Base-by-base conservation (phyloP, 2,888 invertebrate genomes). In the Sceliomorpha sp. region DNA sequence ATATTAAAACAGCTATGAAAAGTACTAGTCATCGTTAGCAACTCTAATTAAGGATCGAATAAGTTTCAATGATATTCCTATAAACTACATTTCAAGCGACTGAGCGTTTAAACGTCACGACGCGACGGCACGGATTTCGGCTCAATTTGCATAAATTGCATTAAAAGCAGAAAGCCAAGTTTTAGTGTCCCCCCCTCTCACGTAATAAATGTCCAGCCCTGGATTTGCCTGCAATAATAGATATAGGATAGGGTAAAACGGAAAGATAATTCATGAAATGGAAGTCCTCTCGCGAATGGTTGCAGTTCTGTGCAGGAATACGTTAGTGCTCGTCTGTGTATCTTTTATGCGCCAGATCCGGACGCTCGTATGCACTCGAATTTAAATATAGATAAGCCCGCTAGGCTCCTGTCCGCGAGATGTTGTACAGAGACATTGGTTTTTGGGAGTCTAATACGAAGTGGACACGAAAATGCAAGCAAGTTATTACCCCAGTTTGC, bases 221-320 rank as follows among this genome's bases (percentile, higher is more conserved):
- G 51, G 10, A 20, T 60, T 31, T 37, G 24, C 9, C 24, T 60
- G 51, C n/a, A n/a, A n/a, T 37, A 60, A 44, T 51, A 27, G 51
- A 31, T 20, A n/a, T 34, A 15, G 32, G 27, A 45, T 53, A 62
- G 44, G 62, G 36, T n/a, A n/a, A n/a, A n/a, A n/a, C n/a, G 45
- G 26, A 24, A 45, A 53, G 62, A 53, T 62, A 62, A 62, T 51
- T 51, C 51, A 62, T 45, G 45, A 45, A 62, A 62, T 51, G 62
- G 62, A 51, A 53, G 48, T 36, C 13, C 14, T 27, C 37, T 40
- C 15, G 31, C 45, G 7, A 34, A 50, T 47, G 34, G 47, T 8
- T 26, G 10, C 15, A n/a, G 17, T 34, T 2, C 4, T 37, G 37
- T 29, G 40, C 31, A 31, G 20, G 32, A 48, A 20, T 45, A 12